Evolutionary conservation across 2,888 invertebrate genomes (phyloP), one percentile per base, ranked within the genome.

Genomic region (Agrochola litura): DNA sequence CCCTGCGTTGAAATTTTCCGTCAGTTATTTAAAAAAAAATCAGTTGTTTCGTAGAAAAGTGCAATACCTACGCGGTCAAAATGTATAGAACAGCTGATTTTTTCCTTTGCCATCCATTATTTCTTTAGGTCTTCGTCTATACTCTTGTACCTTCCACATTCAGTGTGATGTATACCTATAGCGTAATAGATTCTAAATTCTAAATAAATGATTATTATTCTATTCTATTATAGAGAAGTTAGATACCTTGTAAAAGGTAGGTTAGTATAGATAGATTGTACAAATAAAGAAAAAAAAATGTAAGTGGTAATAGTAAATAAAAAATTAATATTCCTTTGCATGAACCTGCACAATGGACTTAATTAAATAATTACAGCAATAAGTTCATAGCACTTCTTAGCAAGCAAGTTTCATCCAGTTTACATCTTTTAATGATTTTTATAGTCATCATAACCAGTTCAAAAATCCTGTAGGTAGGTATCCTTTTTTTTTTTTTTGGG

Each of bases 341-440:
- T 30, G 16, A 63, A 25, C 25, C 54, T 16, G 37, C 77, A 65
- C 49, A 46, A 54, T 63, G 6, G 0, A 76, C 52, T 43, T n/a
- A n/a, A n/a, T n/a, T n/a, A n/a, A n/a, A n/a, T 37, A 19, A 52
- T 43, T 49, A 52, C 6, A 37, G 8, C 14, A 64, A 65, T 58
- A 37, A 73, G 52, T 79, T 60, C 46, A 78, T 46, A 58, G 16
- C 8, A 41, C 3, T 41, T 54, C 46, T 22, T 10, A 70, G 22
- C 16, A 79, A 71, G 43, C 72, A 52, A 71, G 58, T 52, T 65
- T 12, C 4, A 43, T 79, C 37, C 16, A 58, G 43, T 52, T 58
- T 46, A 25, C 49, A 54, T 65, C n/a, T 65, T 65, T 43, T 72
- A 16, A 25, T 46, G 60, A 70, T 56, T 56, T 79, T 77, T 46